Evolutionary conservation across 2,113 vertebrate species (phyloP), one percentile per base, ranked within the genome.

Genomic region (Pterocles orientalis): DNA sequence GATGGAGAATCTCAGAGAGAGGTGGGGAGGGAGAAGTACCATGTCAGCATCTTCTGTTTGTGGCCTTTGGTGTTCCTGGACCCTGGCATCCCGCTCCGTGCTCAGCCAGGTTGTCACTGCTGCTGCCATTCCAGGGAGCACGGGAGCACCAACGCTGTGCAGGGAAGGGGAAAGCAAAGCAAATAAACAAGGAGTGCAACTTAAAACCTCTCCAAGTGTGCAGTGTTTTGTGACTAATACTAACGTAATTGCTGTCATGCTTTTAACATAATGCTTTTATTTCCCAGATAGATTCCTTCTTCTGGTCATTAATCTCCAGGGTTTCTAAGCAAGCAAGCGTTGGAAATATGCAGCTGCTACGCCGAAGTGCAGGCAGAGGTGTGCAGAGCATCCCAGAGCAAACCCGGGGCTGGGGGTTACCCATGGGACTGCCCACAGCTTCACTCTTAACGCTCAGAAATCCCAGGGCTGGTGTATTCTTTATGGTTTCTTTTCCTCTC

Each of bases 181-280:
- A 94, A 95, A 88, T 82, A 95, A 97, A 95, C 70, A 90, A 86
- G 68, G 75, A 88, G 54, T 4, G 4, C 60, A 86, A 82, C 94
- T 94, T 93, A 76, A 95, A 95, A 93, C 62, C 80, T 73, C 76
- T 84, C 51, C 34, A 86, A 91, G 68, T 69, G 62, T 81, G 83
- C 93, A 91, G 85, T 88, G 75, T 94, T 85, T 94, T 96, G 92
- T 88, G 92, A 94, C 97, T 95, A 94, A 90, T 94, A 71, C 71
- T 61, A 95, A 91, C 57, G 25, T 92, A 96, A 96, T 88, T 95
- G 81, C 73, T 78, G 93, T 85, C 91, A 91, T 92, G 73, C 79
- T 95, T 97, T 95, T 94, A 91, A 79, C 64, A 69, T 92, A 92
- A 91, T 92, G 86, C 81, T 95, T 93, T 93, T 93, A 61, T 94